These are phyloP conservation scores for human (Homo sapiens) DNA, from an alignment of 2,113 vertebrate species.

Conservation along the genomic window GRCh38 chr6:165632001-165632500, in stretches of 20 bases:
- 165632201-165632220: not conserved
- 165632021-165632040: too few relatives aligned
- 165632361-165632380: fast-evolving
- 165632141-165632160: too few relatives aligned
- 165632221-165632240: not conserved
- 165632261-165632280: not conserved
- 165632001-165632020: too few relatives aligned
- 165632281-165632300: not conserved
- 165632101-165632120: too few relatives aligned
- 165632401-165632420: fast-evolving
- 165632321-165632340: not conserved
- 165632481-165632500: not conserved
- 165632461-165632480: too few relatives aligned
- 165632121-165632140: too few relatives aligned
- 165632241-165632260: not conserved
- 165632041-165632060: too few relatives aligned
- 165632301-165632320: not conserved
- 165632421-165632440: not conserved
- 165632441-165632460: not conserved
- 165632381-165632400: fast-evolving
- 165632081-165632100: too few relatives aligned
- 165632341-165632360: not conserved
- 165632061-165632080: too few relatives aligned
- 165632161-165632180: too few relatives aligned
- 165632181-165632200: too few relatives aligned